Evolutionary conservation across 1,140 invertebrate species (phyloP).

Genomic region (Venustaconcha ellipsiformis): DNA sequence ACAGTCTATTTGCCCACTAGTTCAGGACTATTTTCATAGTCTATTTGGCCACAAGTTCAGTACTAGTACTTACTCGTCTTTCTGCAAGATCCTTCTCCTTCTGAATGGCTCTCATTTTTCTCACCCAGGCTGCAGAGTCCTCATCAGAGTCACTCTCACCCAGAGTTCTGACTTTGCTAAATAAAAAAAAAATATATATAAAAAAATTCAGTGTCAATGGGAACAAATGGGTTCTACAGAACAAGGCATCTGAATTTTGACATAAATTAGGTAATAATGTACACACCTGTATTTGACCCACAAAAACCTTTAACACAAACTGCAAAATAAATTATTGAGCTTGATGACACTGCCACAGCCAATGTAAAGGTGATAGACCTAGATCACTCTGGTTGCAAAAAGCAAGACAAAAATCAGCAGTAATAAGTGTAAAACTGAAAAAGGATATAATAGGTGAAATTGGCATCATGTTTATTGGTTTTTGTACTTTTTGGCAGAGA

Average conservation of each 20-base stretch:
- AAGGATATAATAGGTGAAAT: no score
- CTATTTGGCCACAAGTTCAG: background rate
- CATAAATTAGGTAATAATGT: no score
- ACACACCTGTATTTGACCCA: no score
- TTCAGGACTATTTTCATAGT: background rate
- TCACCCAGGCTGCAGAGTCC: conserved; percentile 79
- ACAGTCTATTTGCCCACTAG: background rate
- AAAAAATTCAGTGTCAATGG: background rate
- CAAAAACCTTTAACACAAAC: no score
- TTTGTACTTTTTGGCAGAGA: no score
- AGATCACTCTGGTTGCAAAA: no score
- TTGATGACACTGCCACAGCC: no score
- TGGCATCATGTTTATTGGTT: no score
- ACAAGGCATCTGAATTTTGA: conserved; percentile 4
- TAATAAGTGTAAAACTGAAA: no score
- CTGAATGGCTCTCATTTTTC: conserved; percentile 81
- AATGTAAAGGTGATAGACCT: no score
- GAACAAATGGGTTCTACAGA: background rate
- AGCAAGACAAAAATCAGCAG: no score
- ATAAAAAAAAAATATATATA: conserved; percentile 30
- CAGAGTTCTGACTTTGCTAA: conserved; percentile 73
- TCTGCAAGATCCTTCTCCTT: conserved; percentile 88
- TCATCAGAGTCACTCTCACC: conserved; percentile 68
- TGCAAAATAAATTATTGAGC: no score
- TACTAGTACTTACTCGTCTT: conserved; percentile 77